These are phyloP conservation scores for Macaca mulatta DNA, from an alignment of 2,113 vertebrate genomes.

Conservation along the genomic window DNA sequence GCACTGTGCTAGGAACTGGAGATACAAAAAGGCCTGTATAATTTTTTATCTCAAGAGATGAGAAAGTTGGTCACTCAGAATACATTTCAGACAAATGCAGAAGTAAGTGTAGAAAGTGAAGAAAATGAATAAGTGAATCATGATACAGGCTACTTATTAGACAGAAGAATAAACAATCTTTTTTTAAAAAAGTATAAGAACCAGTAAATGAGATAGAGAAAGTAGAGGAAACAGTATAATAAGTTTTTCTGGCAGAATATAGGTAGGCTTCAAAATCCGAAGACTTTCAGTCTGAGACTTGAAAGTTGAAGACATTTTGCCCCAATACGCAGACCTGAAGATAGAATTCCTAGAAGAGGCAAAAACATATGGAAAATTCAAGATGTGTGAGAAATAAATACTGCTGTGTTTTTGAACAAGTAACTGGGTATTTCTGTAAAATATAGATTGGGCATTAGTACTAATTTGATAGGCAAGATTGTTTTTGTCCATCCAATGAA, in stretches of 20 bases:
- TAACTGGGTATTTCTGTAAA: neutral
- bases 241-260: neutral
- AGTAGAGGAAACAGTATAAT: neutral
- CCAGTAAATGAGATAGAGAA: neutral
- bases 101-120: neutral
- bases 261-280: neutral
- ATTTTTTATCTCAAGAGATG: neutral
- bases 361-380: neutral
- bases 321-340: neutral
- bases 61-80: neutral
- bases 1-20: neutral
- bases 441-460: neutral
- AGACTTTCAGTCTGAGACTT: neutral
- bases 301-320: neutral
- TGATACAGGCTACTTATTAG: neutral
- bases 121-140: neutral
- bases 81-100: neutral
- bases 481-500: neutral
- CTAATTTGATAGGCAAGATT: neutral
- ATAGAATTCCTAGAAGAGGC: neutral
- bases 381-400: neutral
- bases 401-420: neutral
- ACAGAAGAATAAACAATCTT: neutral
- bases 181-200: neutral
- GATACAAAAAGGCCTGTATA: neutral